phyloP scores from a whole-genome alignment of 2,888 invertebrate species.

The Scaptodrosophila latifasciaeformis region DNA sequence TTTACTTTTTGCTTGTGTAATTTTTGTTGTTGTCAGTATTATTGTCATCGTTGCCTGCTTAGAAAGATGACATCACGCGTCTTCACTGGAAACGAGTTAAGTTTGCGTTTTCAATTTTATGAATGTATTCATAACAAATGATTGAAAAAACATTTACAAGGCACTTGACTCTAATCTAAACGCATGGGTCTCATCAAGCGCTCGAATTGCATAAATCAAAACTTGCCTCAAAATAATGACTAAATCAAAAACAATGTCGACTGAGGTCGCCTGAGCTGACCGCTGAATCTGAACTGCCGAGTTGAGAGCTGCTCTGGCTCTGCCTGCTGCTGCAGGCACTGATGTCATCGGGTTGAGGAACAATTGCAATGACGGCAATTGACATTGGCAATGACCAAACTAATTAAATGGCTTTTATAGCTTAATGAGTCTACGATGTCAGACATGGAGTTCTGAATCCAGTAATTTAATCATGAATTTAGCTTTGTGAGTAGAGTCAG shows the following conservation, averaged over 20 bases:
- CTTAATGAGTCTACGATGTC: slow-evolving; percentile 29
- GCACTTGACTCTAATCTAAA: slow-evolving; percentile 15
- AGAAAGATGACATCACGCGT: slow-evolving; percentile 56
- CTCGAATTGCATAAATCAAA: slow-evolving; percentile 50
- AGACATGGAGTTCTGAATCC: slow-evolving; percentile 39
- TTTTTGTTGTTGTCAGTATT: not conserved
- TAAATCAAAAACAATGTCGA: too few relatives aligned
- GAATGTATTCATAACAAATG: slow-evolving; percentile 9
- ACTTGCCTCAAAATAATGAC: too few relatives aligned
- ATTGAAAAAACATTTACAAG: slow-evolving; percentile 18
- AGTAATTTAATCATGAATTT: slow-evolving; percentile 6
- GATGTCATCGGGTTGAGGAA: slow-evolving; percentile 44
- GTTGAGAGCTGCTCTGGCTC: too few relatives aligned
- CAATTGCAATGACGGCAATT: slow-evolving; percentile 41
- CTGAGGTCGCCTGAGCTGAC: not conserved
- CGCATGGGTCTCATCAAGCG: too few relatives aligned
- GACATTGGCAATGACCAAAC: slow-evolving; percentile 66
- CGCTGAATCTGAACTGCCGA: too few relatives aligned
- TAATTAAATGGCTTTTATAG: slow-evolving; percentile 43
- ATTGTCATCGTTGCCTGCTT: slow-evolving; percentile 20
- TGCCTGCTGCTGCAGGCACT: slow-evolving; percentile 31
- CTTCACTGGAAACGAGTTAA: slow-evolving; percentile 35
- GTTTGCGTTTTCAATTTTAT: slow-evolving; percentile 4
- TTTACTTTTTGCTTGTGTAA: slow-evolving; percentile 6
- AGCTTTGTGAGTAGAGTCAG: slow-evolving; percentile 24